A percentile compares a stretch with the other conserved stretches of the same genome.
These are phyloP conservation scores for Asarcornis scutulata DNA, from an alignment of 2,113 vertebrate species.

Conservation along the genomic window DNA sequence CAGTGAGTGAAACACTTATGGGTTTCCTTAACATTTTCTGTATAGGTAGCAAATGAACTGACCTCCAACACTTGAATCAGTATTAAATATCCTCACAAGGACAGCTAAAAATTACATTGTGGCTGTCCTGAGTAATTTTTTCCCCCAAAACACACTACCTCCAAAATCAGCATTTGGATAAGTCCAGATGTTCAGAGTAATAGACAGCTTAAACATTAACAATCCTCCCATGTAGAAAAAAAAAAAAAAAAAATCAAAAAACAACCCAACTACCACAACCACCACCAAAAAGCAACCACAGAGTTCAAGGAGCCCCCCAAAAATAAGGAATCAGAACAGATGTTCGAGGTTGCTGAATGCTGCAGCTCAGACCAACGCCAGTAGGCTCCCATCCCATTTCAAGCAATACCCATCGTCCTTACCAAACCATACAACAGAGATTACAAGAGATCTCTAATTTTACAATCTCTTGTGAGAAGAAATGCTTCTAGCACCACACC, in stretches of 20 bases:
- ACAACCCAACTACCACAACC: background rate
- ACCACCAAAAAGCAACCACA: background rate
- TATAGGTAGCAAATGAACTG: background rate
- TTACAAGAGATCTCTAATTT: background rate
- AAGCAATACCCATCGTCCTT: background rate
- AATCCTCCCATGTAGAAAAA: background rate
- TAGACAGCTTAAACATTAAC: background rate
- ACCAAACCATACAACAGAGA: background rate
- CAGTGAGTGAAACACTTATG: background rate
- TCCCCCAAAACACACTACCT: background rate
- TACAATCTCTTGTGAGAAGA: background rate
- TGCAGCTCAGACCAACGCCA: background rate
- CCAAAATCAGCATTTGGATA: background rate
- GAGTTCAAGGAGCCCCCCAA: background rate
- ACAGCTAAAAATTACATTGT: background rate
- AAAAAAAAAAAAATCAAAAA: background rate
- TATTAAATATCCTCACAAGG: background rate
- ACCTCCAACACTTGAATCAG: background rate
- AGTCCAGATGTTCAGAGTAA: accelerated
- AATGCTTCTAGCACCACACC: background rate
- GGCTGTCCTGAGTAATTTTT: background rate
- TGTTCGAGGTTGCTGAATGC: background rate
- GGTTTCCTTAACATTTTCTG: background rate
- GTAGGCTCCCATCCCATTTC: accelerated
- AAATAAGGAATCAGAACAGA: background rate